phyloP scores from a whole-genome alignment of 2,797 vertebrate genomes.

The Limosa lapponica region DNA sequence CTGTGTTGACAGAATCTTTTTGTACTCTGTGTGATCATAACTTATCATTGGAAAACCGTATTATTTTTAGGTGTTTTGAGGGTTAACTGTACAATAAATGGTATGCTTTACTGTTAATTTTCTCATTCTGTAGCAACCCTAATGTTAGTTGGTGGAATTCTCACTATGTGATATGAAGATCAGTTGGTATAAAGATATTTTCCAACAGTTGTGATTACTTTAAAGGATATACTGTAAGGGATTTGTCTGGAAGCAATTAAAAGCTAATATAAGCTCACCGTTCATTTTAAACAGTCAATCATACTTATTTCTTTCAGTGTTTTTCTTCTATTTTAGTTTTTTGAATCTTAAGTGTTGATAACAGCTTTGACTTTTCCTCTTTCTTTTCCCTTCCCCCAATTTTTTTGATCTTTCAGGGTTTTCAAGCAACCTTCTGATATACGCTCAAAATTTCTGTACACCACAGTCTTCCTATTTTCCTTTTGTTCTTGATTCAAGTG shows the following conservation, averaged over 20 bases:
- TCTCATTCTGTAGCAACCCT: background rate
- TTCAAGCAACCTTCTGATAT: background rate
- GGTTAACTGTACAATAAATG: background rate
- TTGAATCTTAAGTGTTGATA: background rate
- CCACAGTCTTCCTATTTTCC: background rate
- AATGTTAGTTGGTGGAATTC: background rate
- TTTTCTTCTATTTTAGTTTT: conserved; percentile 12
- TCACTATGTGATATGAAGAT: background rate
- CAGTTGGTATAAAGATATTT: background rate
- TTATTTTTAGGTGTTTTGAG: background rate
- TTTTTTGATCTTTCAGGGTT: background rate
- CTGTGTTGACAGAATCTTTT: background rate
- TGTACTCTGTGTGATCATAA: background rate
- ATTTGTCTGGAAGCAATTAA: conserved; percentile 54
- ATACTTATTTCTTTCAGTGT: background rate
- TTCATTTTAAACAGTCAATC: conserved; percentile 17
- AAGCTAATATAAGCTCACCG: background rate
- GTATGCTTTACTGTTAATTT: background rate
- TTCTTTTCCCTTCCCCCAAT: background rate
- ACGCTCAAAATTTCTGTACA: background rate
- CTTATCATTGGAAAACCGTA: background rate
- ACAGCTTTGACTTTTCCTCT: background rate
- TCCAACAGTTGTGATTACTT: conserved; percentile 3
- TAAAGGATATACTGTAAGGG: background rate
- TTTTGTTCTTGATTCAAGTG: background rate